These are phyloP conservation scores for Thumatha senex DNA, from an alignment of 2,888 invertebrate species.

Conservation along the genomic window DNA sequence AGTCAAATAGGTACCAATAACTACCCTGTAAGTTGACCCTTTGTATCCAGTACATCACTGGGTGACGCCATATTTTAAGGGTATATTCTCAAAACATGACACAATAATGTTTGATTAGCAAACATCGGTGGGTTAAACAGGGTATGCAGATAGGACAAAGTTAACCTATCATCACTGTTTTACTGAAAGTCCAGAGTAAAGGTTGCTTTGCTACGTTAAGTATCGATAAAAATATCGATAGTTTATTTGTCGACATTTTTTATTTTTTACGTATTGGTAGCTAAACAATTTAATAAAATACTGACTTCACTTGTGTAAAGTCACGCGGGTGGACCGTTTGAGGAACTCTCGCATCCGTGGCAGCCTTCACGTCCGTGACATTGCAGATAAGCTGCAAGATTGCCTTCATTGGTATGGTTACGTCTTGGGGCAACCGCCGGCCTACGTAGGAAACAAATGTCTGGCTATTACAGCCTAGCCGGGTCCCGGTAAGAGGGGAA, in stretches of 20 bases:
- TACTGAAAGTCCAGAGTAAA: constrained; percentile 3
- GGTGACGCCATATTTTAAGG: background rate
- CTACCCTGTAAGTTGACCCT: background rate
- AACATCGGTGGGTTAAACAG: background rate
- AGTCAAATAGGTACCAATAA: no score
- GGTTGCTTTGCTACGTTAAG: no score
- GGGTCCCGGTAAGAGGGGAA: no score
- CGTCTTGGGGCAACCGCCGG: no score
- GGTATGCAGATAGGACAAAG: constrained; percentile 19
- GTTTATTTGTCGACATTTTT: background rate
- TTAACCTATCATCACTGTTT: constrained; percentile 10
- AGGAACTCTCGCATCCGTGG: no score
- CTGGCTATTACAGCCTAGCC: no score
- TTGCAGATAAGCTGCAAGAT: no score
- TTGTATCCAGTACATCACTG: background rate
- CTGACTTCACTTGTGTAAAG: no score
- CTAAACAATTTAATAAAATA: background rate
- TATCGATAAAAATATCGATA: constrained; percentile 11
- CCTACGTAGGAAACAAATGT: no score
- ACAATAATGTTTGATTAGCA: constrained; percentile 3
- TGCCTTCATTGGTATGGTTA: no score
- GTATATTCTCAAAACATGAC: background rate
- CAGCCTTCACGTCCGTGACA: no score
- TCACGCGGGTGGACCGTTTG: no score
- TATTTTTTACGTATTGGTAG: background rate